A percentile compares a stretch with the other conserved stretches of the same genome.
phyloP scores from a whole-genome alignment of 2,797 vertebrate genomes.

The Sebastes glaucus region DNA sequence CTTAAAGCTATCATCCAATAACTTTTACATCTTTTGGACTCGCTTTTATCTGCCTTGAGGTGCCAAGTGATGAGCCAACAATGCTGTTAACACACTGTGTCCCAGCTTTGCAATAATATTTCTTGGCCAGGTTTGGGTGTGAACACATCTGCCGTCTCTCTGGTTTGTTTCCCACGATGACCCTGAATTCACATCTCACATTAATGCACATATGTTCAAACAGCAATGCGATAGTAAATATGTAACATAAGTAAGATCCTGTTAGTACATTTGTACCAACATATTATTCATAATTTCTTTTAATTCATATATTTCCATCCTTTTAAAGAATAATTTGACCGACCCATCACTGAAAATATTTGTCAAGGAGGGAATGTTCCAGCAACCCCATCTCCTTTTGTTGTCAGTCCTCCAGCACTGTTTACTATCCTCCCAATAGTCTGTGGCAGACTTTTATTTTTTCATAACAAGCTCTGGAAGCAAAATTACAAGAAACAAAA shows the following conservation, averaged over 20 bases:
- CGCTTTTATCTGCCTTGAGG: conserved; percentile 21
- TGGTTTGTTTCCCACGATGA: background rate
- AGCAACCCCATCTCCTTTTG: conserved; percentile 3
- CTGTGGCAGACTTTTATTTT: background rate
- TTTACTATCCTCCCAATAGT: conserved; percentile 5
- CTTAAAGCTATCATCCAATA: background rate
- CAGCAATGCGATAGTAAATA: background rate
- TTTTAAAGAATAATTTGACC: conserved; percentile 1
- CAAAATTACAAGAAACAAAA: conserved; percentile 11
- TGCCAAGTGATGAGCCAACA: background rate
- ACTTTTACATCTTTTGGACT: conserved; percentile 19
- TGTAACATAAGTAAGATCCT: background rate
- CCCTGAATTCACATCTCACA: background rate
- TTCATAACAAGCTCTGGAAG: background rate
- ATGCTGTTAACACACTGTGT: background rate
- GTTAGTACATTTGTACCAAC: background rate
- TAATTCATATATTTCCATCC: background rate
- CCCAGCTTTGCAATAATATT: background rate
- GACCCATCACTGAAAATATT: background rate
- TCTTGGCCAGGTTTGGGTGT: background rate
- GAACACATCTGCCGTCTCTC: background rate
- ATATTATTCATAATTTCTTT: background rate
- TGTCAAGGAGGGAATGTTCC: conserved; percentile 1
- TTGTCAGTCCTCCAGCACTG: conserved; percentile 13
- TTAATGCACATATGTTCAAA: background rate